phyloP scores from a whole-genome alignment of 2,888 invertebrate species.

The Sturmia bella region DNA sequence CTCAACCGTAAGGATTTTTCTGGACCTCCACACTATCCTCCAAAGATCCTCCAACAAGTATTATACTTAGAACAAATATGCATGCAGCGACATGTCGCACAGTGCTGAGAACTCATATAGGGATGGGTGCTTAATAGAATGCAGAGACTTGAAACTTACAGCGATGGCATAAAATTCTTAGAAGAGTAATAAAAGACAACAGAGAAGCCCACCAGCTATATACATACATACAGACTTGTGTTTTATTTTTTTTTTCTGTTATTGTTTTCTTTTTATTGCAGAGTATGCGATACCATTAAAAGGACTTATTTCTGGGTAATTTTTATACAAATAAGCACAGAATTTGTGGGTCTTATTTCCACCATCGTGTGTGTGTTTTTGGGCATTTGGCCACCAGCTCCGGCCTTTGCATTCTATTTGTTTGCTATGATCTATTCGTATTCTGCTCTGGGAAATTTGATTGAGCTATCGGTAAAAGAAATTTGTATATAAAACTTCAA shows the following conservation, averaged over 20 bases:
- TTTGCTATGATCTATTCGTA: conserved; percentile 40
- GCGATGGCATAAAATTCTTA: too few relatives aligned
- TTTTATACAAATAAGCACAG: conserved; percentile 32
- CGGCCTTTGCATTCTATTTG: conserved; percentile 38
- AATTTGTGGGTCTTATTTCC: conserved; percentile 35
- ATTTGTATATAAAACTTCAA: background rate
- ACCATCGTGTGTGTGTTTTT: conserved; percentile 56
- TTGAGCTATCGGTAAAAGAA: conserved; percentile 40
- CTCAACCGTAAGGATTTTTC: too few relatives aligned
- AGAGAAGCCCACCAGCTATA: too few relatives aligned
- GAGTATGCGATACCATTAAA: conserved; percentile 5
- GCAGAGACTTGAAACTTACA: too few relatives aligned
- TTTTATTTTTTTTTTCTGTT: background rate
- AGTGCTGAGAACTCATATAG: too few relatives aligned
- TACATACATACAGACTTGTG: too few relatives aligned
- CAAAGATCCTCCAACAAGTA: too few relatives aligned
- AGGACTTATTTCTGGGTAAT: conserved; percentile 44
- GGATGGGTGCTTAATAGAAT: too few relatives aligned
- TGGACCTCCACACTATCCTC: too few relatives aligned
- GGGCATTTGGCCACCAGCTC: conserved; percentile 49
- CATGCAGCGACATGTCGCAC: too few relatives aligned
- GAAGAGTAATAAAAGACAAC: too few relatives aligned
- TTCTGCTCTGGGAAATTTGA: conserved; percentile 55
- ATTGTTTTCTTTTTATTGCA: background rate
- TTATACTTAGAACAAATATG: too few relatives aligned